Conservation (phyloP, 1,140 invertebrate genomes). For the Brachionus sp. region DNA sequence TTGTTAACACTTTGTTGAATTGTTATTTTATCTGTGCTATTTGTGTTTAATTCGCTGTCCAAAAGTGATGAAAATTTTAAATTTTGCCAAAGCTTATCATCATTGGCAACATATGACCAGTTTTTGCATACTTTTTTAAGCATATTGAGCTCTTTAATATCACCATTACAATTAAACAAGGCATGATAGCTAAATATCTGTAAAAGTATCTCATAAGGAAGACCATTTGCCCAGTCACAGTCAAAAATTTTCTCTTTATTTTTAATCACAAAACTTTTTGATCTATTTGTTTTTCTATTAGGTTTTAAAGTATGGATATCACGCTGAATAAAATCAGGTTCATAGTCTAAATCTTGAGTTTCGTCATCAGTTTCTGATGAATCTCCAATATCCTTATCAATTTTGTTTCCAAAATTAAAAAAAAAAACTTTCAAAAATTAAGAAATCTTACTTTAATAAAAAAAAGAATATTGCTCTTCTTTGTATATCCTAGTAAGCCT, state of each 20-base stretch:
- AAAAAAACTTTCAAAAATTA: background rate
- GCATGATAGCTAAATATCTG: background rate
- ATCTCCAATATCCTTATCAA: background rate
- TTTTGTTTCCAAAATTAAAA: background rate
- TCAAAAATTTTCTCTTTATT: background rate
- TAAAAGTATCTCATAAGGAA: constrained; percentile 31
- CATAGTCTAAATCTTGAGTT: constrained; percentile 21
- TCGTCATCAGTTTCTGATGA: constrained; percentile 29
- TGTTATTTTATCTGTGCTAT: background rate
- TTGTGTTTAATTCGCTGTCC: background rate
- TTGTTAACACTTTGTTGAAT: background rate
- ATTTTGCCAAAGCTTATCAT: constrained; percentile 1
- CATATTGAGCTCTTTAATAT: background rate
- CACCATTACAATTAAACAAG: background rate
- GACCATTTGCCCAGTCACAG: background rate
- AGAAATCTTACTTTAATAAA: background rate
- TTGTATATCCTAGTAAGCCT: constrained; percentile 11
- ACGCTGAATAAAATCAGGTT: background rate
- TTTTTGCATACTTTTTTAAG: constrained; percentile 18
- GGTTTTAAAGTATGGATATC: background rate
- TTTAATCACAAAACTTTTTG: background rate
- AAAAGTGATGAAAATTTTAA: constrained; percentile 34
- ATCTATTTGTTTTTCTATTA: background rate
- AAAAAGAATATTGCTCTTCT: constrained; percentile 7
- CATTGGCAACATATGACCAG: constrained; percentile 11